These are phyloP conservation scores for Ferrisia virgata DNA, from an alignment of 2,888 invertebrate species.

Conservation along the genomic window DNA sequence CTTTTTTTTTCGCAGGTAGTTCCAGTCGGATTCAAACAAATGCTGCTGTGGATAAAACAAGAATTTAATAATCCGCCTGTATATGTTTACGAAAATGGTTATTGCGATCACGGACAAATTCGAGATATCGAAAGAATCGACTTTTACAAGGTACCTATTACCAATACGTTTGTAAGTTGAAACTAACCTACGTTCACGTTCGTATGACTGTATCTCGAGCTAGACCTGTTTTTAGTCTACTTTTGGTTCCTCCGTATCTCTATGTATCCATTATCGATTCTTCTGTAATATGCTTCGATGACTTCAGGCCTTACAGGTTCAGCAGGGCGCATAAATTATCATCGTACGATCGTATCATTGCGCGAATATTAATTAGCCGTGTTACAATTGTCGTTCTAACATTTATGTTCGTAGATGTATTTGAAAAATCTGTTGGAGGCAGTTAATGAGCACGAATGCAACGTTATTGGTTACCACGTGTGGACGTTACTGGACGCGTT, in stretches of 20 bases:
- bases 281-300: too few relatives aligned
- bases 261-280: too few relatives aligned
- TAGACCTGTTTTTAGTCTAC: too few relatives aligned
- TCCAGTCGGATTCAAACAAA: slow-evolving; percentile 56
- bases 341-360: too few relatives aligned
- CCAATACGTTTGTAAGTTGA: too few relatives aligned
- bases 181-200: too few relatives aligned
- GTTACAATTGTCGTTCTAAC: too few relatives aligned
- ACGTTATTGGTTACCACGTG: slow-evolving; percentile 65
- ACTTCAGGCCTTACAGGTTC: too few relatives aligned
- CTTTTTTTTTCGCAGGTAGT: slow-evolving; percentile 52
- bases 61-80: slow-evolving; percentile 45
- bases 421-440: slow-evolving; percentile 56
- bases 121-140: slow-evolving; percentile 51
- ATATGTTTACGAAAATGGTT: slow-evolving; percentile 56
- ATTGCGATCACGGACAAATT: slow-evolving; percentile 50
- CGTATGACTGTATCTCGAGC: too few relatives aligned
- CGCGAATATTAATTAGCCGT: too few relatives aligned
- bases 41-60: slow-evolving; percentile 55
- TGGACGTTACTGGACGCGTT: slow-evolving; percentile 80
- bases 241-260: too few relatives aligned
- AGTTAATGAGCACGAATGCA: slow-evolving; percentile 57
- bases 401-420: slow-evolving; percentile 52
- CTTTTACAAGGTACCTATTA: slow-evolving; percentile 24
- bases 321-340: too few relatives aligned